These are phyloP conservation scores for Cyprinodon brontotheroides DNA, from an alignment of 2,113 vertebrate genomes.

Conservation along the genomic window DNA sequence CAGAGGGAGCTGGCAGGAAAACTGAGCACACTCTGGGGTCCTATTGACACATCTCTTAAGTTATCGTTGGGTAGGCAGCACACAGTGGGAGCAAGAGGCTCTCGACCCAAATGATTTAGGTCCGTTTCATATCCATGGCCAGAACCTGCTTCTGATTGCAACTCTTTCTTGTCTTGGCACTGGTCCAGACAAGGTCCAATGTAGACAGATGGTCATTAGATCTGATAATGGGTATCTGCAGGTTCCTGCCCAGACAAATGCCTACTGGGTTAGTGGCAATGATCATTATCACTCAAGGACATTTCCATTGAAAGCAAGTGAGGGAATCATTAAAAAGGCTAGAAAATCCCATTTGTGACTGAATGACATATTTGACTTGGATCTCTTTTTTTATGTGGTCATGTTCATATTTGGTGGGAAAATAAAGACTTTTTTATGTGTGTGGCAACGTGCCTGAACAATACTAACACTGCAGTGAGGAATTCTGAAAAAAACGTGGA, in stretches of 20 bases:
- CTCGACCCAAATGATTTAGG: conserved; percentile 54
- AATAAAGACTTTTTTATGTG: not conserved
- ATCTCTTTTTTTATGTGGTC: not conserved
- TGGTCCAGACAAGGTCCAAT: conserved; percentile 55
- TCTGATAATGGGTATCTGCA: conserved; percentile 72
- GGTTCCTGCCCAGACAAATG: conserved; percentile 58
- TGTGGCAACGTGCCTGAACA: no score
- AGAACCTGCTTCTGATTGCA: conserved; percentile 17
- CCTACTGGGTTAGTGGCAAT: conserved; percentile 34
- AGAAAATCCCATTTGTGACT: conserved; percentile 3
- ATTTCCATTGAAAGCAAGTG: conserved; percentile 39
- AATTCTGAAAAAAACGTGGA: no score
- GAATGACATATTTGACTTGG: conserved; percentile 3
- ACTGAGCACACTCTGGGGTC: conserved; percentile 56
- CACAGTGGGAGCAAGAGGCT: conserved; percentile 50
- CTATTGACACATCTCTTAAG: conserved; percentile 64
- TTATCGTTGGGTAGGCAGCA: conserved; percentile 44
- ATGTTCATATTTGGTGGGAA: not conserved
- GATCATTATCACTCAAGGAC: conserved; percentile 66
- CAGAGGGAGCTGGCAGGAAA: conserved; percentile 60
- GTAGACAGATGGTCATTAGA: conserved; percentile 77
- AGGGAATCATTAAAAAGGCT: conserved; percentile 42
- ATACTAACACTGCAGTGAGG: no score
- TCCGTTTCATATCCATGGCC: conserved; percentile 23
- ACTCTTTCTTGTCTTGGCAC: conserved; percentile 47